Evolutionary conservation across 64 coral and sea anemone species (phyloP).

Genomic region (Stichodactyla mertensii): DNA sequence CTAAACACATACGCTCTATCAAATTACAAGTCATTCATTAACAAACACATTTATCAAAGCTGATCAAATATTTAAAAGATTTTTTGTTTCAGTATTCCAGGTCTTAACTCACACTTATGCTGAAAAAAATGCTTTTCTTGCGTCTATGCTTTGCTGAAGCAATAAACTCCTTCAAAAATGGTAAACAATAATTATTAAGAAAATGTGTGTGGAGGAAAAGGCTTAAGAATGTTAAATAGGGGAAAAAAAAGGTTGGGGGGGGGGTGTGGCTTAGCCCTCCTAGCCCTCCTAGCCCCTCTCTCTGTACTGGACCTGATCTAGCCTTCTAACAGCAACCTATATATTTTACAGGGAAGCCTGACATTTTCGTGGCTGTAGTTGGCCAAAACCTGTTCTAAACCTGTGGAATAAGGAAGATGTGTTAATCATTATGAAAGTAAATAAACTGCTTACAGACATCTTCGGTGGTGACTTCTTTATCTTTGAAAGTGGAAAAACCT

Average conservation of each 20-base stretch:
- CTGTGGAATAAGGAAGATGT: neutral
- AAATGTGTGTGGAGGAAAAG: neutral
- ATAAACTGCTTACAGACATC: neutral
- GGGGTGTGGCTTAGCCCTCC: neutral
- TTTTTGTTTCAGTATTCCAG: conserved; percentile 26
- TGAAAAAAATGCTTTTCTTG: conserved; percentile 34
- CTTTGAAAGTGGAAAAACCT: conserved; percentile 1
- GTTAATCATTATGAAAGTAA: neutral
- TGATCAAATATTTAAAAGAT: neutral
- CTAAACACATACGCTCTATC: too few relatives aligned
- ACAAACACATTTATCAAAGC: neutral
- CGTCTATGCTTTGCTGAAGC: conserved; percentile 31
- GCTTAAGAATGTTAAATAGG: neutral
- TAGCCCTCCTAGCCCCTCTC: too few relatives aligned
- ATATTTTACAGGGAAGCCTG: neutral
- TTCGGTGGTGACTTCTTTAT: neutral
- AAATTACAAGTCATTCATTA: too few relatives aligned
- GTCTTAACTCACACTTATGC: conserved; percentile 29
- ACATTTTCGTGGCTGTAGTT: conserved; percentile 14
- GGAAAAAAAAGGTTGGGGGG: neutral
- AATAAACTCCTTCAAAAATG: conserved; percentile 25
- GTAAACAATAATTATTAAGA: neutral
- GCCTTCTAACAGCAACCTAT: neutral
- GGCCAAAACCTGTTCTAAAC: neutral
- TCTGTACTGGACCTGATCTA: neutral